Conservation (phyloP, 2,797 vertebrate genomes). For the Hypotaenidia philippensis region DNA sequence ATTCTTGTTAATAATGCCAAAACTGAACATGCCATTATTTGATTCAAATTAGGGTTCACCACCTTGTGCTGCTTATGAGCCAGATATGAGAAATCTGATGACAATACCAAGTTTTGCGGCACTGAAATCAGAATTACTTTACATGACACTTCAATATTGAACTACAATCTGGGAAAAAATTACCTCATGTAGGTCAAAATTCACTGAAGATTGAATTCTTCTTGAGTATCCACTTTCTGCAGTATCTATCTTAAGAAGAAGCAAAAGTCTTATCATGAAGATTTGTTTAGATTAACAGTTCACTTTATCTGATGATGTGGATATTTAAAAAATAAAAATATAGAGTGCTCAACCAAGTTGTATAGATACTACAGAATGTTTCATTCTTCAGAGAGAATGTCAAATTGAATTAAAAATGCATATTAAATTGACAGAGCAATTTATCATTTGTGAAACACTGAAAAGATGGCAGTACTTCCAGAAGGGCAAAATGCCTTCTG, state of each 20-base stretch:
- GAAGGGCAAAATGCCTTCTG: neutral
- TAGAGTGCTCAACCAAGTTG: rapidly evolving
- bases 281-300: neutral
- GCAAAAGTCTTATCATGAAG: neutral
- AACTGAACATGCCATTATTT: neutral
- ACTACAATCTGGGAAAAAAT: neutral
- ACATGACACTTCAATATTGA: neutral
- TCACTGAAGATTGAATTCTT: neutral
- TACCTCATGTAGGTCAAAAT: neutral
- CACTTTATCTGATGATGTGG: neutral
- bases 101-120: neutral
- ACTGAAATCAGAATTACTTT: neutral
- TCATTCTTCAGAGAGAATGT: neutral
- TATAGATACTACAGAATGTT: neutral
- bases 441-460: neutral
- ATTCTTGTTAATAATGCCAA: neutral
- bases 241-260: neutral
- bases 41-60: neutral
- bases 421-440: neutral
- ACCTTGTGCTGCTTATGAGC: neutral
- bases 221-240: neutral
- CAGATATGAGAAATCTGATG: neutral
- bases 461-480: neutral
- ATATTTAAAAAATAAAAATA: neutral
- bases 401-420: neutral